Percentiles rank a stretch among this genome's conserved stretches.
phyloP scores from a whole-genome alignment of 53 echinoderm and acorn worm genomes.

The Hippasteria phrygiana region DNA sequence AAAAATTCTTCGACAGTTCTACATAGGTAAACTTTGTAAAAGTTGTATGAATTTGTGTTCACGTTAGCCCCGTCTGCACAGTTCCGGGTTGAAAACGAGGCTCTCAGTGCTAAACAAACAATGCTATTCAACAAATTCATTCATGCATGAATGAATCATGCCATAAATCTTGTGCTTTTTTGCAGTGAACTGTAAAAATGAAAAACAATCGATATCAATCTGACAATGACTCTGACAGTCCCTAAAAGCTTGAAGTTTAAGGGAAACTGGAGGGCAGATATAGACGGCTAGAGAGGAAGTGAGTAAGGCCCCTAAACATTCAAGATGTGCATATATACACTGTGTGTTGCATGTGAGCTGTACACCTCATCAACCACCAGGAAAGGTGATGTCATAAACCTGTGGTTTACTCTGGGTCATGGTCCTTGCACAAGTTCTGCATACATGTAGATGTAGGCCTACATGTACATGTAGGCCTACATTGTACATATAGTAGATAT shows the following conservation, averaged over 20 bases:
- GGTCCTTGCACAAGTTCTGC: conserved; percentile 8
- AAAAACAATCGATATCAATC: not conserved
- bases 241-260: conserved; percentile 19
- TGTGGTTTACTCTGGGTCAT: conserved; percentile 61
- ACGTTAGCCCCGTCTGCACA: too few species aligned
- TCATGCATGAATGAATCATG: not conserved
- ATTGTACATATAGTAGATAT: too few species aligned
- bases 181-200: not conserved
- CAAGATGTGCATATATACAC: not conserved
- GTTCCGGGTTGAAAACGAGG: too few species aligned
- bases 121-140: too few species aligned
- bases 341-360: not conserved
- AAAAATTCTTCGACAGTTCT: too few species aligned
- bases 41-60: too few species aligned
- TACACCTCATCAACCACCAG: not conserved
- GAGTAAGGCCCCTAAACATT: conserved; percentile 45
- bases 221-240: conserved; percentile 14
- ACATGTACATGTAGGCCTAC: too few species aligned
- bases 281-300: conserved; percentile 24
- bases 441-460: not conserved
- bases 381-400: conserved; percentile 35
- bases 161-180: not conserved
- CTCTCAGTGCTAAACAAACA: too few species aligned
- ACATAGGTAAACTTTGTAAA: too few species aligned
- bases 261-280: conserved; percentile 17